Base-by-base conservation (phyloP, 2,888 invertebrate genomes). In the Sarcophaga rosellei region DNA sequence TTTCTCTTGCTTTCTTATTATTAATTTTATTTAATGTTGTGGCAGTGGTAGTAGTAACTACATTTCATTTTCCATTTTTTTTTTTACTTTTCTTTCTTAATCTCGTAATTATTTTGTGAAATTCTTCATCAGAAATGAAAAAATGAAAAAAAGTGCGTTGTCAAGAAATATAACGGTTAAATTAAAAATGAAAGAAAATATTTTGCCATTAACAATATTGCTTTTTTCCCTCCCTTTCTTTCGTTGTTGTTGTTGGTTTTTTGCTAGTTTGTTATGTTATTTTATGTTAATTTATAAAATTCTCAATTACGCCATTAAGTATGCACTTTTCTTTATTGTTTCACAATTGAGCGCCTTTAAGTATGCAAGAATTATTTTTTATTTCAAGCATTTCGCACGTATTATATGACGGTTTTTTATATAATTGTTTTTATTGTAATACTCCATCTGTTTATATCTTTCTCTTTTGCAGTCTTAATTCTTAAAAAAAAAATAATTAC, bases 231-330 rank as follows among this genome's bases (percentile, higher is more conserved):
- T 10, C 65, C 57, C 53, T 78, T 47, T 45, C 12, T 53, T 4
- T 53, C 5, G 4, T 53, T 15, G 53, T 53, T 70, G 21, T 62
- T 53, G 21, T 53, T 45, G 12, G 20, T 69, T 23, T 65, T 65
- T 53, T 70, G 15, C 20, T 25, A 61, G 12, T 15, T 53, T 15
- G 17, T 53, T 53, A 17, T 53, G 53, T 53, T 45, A 25, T 23
- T 47, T 75, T 69, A 69, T 84, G 57, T 84, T 69, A 74, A 74
- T 74, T 76, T 72, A 68, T 53, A 15, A 15, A 15, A 68, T 77
- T 77, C 69, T 69, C 73, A 83, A 74, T 73, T 83, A 81, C 47
- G 77, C 86, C 65, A 35, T 65, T 68, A 86, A 77, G 74, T 83
- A 86, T 83, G 86, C 83, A 83, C 69, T 74, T 69, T 53, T 17